phyloP scores from a whole-genome alignment of 2,888 invertebrate genomes.

The Pseudanteris insignis region DNA sequence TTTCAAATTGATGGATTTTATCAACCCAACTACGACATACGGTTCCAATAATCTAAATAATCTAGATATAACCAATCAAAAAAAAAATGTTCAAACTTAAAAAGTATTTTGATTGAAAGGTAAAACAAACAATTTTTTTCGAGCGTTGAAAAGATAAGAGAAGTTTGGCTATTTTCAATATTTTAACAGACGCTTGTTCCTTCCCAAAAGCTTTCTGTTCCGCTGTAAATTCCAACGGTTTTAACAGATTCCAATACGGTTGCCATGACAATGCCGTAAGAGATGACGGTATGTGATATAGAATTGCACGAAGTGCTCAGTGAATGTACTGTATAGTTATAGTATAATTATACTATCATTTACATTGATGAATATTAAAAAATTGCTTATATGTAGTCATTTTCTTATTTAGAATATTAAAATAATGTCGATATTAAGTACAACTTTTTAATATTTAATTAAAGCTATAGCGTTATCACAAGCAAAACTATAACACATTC shows the following conservation, averaged over 20 bases:
- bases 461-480: too few relatives aligned
- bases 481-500: too few relatives aligned
- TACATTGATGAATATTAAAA: neutral
- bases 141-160: neutral
- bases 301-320: conserved; percentile 13
- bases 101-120: too few relatives aligned
- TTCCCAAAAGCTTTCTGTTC: conserved; percentile 14
- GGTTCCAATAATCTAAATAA: too few relatives aligned
- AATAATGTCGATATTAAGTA: neutral
- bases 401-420: too few relatives aligned
- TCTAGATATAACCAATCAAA: too few relatives aligned
- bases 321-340: neutral
- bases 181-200: conserved; percentile 5
- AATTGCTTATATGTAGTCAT: too few relatives aligned
- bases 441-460: neutral
- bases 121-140: too few relatives aligned
- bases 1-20: too few relatives aligned
- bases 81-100: too few relatives aligned
- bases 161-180: conserved; percentile 7
- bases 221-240: conserved; percentile 25
- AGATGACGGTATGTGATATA: conserved; percentile 24
- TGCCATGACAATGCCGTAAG: conserved; percentile 27
- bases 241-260: conserved; percentile 34
- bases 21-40: too few relatives aligned
- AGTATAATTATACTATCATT: neutral